Evolutionary conservation across 1,140 invertebrate genomes (phyloP).

Genomic region (Meloidogyne floridensis): DNA sequence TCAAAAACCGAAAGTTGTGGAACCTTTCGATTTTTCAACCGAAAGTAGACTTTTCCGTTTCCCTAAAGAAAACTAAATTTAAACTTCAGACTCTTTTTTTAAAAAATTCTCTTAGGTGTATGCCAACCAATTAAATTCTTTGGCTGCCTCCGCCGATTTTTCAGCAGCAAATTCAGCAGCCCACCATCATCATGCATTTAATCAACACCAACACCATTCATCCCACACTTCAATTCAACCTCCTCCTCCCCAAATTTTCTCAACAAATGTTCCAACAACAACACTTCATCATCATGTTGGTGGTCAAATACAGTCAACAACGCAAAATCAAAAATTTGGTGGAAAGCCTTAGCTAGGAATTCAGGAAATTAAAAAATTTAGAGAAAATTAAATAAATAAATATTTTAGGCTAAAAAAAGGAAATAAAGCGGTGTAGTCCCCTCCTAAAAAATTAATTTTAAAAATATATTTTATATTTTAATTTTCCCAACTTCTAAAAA

Average conservation of each 20-base stretch:
- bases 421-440: too few relatives aligned
- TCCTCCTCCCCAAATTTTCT: neutral
- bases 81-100: neutral
- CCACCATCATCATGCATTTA: neutral
- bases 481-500: too few relatives aligned
- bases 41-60: too few relatives aligned
- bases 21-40: too few relatives aligned
- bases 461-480: too few relatives aligned
- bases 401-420: too few relatives aligned
- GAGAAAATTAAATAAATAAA: neutral
- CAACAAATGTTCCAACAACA: neutral
- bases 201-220: neutral
- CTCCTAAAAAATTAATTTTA: too few relatives aligned
- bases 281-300: neutral
- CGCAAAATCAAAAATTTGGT: constrained; percentile 1
- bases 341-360: neutral
- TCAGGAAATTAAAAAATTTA: neutral
- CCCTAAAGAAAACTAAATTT: too few relatives aligned
- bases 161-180: neutral
- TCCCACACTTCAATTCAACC: neutral
- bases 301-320: neutral
- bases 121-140: constrained; percentile 31
- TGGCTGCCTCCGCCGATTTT: constrained; percentile 17
- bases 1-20: too few relatives aligned
- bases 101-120: constrained; percentile 15